Evolutionary conservation across 2,888 invertebrate genomes (phyloP).

Genomic region (Heliconius ethilla): DNA sequence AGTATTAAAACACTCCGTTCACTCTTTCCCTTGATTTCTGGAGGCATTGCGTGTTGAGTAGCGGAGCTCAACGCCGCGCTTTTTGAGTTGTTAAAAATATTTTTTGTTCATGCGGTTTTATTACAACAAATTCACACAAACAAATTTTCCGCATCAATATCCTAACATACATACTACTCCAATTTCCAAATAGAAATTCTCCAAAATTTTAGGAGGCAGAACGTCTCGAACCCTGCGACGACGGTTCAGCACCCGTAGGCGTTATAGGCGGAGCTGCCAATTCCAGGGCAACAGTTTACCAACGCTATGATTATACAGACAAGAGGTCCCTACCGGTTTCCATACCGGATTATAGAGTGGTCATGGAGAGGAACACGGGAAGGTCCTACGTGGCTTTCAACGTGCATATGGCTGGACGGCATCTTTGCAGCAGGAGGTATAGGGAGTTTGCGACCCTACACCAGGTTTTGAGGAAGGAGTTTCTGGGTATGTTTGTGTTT

Average conservation of each 20-base stretch:
- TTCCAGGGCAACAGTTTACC: slow-evolving; percentile 73
- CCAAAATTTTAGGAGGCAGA: slow-evolving; percentile 86
- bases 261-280: slow-evolving; percentile 76
- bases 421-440: slow-evolving; percentile 97
- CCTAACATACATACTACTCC: not conserved
- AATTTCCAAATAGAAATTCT: not conserved
- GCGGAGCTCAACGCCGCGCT: too few species aligned
- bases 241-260: slow-evolving; percentile 77
- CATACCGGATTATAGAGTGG: slow-evolving; percentile 97
- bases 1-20: too few species aligned
- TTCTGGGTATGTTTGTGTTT: slow-evolving; percentile 83
- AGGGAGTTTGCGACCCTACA: slow-evolving; percentile 96
- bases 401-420: slow-evolving; percentile 99
- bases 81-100: not conserved
- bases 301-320: slow-evolving; percentile 95
- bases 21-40: too few species aligned
- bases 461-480: slow-evolving; percentile 94
- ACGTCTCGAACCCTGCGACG: slow-evolving; percentile 91
- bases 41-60: too few species aligned
- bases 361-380: slow-evolving; percentile 90
- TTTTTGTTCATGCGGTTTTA: not conserved
- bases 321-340: slow-evolving; percentile 93
- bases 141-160: not conserved
- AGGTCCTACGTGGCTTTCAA: slow-evolving; percentile 97
- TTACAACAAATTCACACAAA: not conserved